Evolutionary conservation across 1,140 invertebrate species (phyloP), one percentile per base, ranked within the genome.

Genomic region (Ephestia elutella): DNA sequence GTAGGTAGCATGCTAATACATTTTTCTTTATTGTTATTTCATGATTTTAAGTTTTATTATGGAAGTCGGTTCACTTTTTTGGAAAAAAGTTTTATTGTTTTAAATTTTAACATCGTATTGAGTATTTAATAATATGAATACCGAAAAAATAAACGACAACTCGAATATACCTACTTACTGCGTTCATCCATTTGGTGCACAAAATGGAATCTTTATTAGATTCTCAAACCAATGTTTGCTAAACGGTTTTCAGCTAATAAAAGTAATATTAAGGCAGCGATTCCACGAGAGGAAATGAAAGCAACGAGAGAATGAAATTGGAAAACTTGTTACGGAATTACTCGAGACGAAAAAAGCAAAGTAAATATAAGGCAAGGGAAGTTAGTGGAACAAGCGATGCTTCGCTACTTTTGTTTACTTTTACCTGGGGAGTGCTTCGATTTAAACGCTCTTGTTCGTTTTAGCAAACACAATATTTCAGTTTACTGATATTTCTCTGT

Each of bases 291-390:
- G 84, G 84, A 88, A 87, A 88, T 87, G 82, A 83, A 85, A 80
- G 77, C 79, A 75, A 82, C 76, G 76, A 86, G 79, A 86, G 80
- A 87, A 86, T 82, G 80, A 87, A 88, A 88, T 88, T 88, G 86
- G 83, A 87, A 88, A 88, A 87, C 83, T 88, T 88, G 86, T 85
- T 85, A 86, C 81, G 80, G 77, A 83, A 85, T 86, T 86, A 84
- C 77, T 77, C 66, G 74, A 72, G 78, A 85, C 77, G 81, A 86
- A 88, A 77, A 86, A 84, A 86, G 80, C 15, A 80, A 88, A 86
- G 82, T 86, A 86, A 86, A 86, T 80, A 84, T 71, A 64, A 73
- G 67, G 69, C 76, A 76, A 64, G 71, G 74, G 75, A 77, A 85
- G 77, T 84, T 82, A 68, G 57, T 66, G 58, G 60, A 70, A 75